Conservation (phyloP, 2,888 invertebrate species). For the Cheiracanthium punctorium region DNA sequence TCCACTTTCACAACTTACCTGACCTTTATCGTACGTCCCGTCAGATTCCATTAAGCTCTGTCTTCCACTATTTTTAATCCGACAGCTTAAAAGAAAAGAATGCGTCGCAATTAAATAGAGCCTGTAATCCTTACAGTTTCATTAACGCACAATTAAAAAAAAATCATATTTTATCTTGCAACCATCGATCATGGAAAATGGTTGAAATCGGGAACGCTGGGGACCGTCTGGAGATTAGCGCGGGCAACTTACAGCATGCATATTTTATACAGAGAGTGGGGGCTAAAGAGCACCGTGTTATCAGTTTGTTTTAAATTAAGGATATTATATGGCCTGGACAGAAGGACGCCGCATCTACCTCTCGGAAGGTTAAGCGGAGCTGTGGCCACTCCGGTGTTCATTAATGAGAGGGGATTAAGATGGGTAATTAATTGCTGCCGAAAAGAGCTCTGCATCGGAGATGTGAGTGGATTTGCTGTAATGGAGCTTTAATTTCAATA, state of each 20-base stretch:
- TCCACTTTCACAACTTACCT: too few species aligned
- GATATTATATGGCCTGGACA: not conserved
- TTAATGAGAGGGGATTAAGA: not conserved
- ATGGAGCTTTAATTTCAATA: too few species aligned
- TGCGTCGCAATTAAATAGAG: too few species aligned
- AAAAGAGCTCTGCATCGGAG: not conserved
- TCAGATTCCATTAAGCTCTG: not conserved
- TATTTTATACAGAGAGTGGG: not conserved
- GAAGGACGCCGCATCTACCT: too few species aligned
- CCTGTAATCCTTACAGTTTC: not conserved
- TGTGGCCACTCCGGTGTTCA: not conserved
- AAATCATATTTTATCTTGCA: not conserved
- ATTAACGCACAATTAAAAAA: not conserved
- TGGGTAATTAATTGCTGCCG: not conserved
- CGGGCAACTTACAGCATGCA: not conserved
- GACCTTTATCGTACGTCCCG: not conserved
- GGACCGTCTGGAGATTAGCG: not conserved
- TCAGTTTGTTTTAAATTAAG: not conserved
- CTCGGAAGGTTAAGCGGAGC: not conserved
- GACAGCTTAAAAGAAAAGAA: not conserved
- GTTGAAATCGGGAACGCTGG: too few species aligned
- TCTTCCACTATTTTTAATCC: not conserved
- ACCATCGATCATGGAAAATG: slow-evolving; percentile 8
- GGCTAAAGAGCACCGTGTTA: too few species aligned
- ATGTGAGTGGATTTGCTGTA: too few species aligned